Evolutionary conservation across 2,113 vertebrate species (phyloP).

Genomic region (Anthoscopus minutus): DNA sequence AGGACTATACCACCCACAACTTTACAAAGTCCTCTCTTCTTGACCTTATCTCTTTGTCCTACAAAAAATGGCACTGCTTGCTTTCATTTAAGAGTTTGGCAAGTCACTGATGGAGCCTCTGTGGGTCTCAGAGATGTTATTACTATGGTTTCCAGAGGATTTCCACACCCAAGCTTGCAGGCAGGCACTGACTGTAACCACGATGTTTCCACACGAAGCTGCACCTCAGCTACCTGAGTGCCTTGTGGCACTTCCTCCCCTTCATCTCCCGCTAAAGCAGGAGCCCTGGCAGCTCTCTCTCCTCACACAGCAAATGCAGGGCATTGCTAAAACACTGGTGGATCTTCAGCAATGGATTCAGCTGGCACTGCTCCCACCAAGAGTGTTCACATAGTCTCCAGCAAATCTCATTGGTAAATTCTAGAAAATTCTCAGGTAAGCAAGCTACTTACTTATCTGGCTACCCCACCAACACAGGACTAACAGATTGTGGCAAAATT

Average conservation of each 20-base stretch:
- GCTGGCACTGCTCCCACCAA: background rate
- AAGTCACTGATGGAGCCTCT: background rate
- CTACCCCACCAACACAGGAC: no score
- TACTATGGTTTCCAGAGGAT: background rate
- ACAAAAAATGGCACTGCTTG: background rate
- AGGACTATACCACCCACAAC: background rate
- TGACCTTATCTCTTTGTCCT: background rate
- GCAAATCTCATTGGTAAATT: background rate
- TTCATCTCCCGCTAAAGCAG: background rate
- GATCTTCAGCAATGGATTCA: background rate
- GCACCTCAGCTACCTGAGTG: background rate
- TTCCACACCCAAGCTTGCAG: background rate
- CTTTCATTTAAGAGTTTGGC: background rate
- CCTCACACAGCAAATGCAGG: rapidly evolving
- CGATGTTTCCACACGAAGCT: rapidly evolving
- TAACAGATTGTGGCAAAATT: background rate
- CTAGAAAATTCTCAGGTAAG: background rate
- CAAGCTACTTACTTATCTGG: background rate
- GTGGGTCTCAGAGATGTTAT: background rate
- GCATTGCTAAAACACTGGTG: background rate
- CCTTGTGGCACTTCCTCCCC: background rate
- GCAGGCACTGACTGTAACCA: background rate
- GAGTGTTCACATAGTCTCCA: background rate
- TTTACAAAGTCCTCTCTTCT: background rate
- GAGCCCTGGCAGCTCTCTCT: background rate